Evolutionary conservation across 1,140 invertebrate species (phyloP).

Genomic region (Mycetomoellerius zeteki): DNA sequence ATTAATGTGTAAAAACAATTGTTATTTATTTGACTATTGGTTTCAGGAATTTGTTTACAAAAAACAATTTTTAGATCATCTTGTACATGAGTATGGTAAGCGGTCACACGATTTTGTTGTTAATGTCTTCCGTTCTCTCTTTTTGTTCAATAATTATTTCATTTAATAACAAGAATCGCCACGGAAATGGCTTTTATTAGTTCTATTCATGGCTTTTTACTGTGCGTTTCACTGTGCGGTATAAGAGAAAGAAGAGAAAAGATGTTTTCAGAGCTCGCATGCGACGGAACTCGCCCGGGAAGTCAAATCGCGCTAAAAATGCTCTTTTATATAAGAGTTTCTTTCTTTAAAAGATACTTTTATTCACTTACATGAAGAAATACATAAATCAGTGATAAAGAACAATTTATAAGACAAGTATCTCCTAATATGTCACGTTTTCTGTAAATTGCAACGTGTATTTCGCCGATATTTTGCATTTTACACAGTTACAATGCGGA

Average conservation of each 20-base stretch:
- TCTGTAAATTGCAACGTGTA: slow-evolving; percentile 6
- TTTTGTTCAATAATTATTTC: slow-evolving; percentile 9
- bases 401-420: background rate
- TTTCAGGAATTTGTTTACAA: background rate
- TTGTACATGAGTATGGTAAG: background rate
- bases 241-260: slow-evolving; percentile 10
- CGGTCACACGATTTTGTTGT: background rate
- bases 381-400: background rate
- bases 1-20: background rate
- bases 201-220: slow-evolving; percentile 23
- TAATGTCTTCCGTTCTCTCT: background rate
- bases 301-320: slow-evolving; percentile 16
- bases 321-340: background rate
- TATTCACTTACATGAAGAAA: background rate
- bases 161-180: slow-evolving; percentile 1
- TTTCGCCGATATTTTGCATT: background rate
- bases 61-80: background rate
- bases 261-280: slow-evolving; percentile 13
- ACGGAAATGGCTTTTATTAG: slow-evolving; percentile 29
- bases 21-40: background rate
- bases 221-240: background rate
- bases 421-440: background rate
- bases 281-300: background rate
- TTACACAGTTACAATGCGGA: slow-evolving; percentile 29
- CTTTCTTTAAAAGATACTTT: background rate